Base-by-base conservation (phyloP, 2,113 vertebrate species). In the Sebastes fasciatus region DNA sequence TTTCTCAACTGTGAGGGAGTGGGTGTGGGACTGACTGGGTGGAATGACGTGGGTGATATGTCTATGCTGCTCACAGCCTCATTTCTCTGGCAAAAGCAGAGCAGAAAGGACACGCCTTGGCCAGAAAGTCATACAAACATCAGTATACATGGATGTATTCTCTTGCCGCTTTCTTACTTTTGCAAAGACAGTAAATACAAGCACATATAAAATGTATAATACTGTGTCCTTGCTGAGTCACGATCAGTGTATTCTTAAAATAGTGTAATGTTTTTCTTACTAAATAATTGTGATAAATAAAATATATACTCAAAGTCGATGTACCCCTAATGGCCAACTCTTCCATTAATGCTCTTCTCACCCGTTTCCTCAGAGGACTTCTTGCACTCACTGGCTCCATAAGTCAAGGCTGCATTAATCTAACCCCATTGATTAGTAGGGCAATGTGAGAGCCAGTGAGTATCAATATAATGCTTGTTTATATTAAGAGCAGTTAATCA, bases 371-470 rank as follows among this genome's bases (percentile, higher is more conserved):
- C 74, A 40, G 69, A 77, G 75, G 80, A 82, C 64, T 74, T 82
- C 17, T 80, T 67, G 16, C 46, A 60, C 46, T 52, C 57, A 69
- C 81, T 80, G 60, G 68, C 84, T 90, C 64, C 65, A 79, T 45
- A 51, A 82, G 66, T 79, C 79, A 85, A 83, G 74, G 79, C 83
- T 78, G 60, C 86, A 89, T 91, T 82, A 76, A 89, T 86, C 71
- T 52, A 58, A 21, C 40, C 4, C 75, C 54, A 87, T 64, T 84
- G 71, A 89, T 88, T 68, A 68, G 76, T 34, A 40, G 77, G 10
- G 84, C 62, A 67, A 61, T 52, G 62, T 58, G 54, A 86, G 66
- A 79, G 57, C 48, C 51, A 23, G 40, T 67, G 78, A 74, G 70
- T 76, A 82, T 87, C 77, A 85, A 21, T 75, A 66, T 34, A 74